phyloP scores from a whole-genome alignment of 2,888 invertebrate species.

The Neoascia interrupta region DNA sequence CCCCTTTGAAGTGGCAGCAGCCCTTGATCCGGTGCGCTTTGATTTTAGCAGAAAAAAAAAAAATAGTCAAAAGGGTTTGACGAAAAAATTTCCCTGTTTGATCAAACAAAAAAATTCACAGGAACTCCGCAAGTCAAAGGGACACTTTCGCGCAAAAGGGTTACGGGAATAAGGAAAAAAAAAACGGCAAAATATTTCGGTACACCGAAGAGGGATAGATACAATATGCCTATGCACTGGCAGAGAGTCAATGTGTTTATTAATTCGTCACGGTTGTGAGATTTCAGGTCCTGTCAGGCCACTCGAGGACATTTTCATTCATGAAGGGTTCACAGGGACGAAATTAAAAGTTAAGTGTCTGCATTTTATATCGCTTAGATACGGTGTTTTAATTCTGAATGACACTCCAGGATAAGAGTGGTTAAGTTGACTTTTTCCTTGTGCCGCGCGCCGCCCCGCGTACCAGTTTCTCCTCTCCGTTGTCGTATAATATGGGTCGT shows the following conservation, averaged over 20 bases:
- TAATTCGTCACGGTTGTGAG: conserved; percentile 65
- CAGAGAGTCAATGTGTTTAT: conserved; percentile 61
- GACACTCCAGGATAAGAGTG: conserved; percentile 62
- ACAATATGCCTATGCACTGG: conserved; percentile 20
- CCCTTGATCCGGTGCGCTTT: conserved; percentile 42
- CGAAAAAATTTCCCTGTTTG: conserved; percentile 48
- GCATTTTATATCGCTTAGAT: conserved; percentile 68
- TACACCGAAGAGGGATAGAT: neutral
- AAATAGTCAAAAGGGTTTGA: too few species aligned
- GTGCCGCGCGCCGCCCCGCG: neutral
- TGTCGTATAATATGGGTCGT: neutral
- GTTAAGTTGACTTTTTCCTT: conserved; percentile 67
- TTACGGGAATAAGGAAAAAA: conserved; percentile 10
- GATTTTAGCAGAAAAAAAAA: conserved; percentile 21
- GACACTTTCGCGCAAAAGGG: conserved; percentile 40
- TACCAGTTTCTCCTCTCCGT: neutral
- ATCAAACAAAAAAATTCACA: conserved; percentile 35
- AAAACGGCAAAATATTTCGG: too few species aligned
- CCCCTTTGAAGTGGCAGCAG: conserved; percentile 51
- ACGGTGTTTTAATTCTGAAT: conserved; percentile 67
- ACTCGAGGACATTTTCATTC: conserved; percentile 40
- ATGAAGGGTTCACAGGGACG: conserved; percentile 46
- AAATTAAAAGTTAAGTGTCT: conserved; percentile 69
- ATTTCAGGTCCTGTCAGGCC: conserved; percentile 32
- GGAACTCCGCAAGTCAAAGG: conserved; percentile 3